Conservation (phyloP, 1,140 invertebrate genomes). For the Dinoponera quadriceps region DNA sequence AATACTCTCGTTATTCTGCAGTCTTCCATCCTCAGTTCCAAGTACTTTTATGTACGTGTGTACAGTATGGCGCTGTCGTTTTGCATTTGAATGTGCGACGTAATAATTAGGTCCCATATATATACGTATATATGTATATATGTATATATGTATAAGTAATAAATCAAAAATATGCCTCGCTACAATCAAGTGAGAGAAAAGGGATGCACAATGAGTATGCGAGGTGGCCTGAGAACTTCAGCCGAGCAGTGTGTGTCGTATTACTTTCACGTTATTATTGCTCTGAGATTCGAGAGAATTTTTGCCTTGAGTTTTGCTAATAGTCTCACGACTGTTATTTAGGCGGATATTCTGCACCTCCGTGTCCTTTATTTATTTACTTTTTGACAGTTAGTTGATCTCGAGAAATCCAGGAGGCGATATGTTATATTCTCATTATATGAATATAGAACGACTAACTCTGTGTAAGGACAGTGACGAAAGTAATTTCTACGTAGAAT, state of each 20-base stretch:
- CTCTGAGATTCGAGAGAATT: slow-evolving; percentile 7
- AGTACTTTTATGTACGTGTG: slow-evolving; percentile 50
- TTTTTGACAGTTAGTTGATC: too few species aligned
- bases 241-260: slow-evolving; percentile 73
- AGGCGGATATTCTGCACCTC: neutral
- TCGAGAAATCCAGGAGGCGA: slow-evolving; percentile 10
- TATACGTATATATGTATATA: slow-evolving; percentile 24
- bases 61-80: slow-evolving; percentile 30
- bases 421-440: neutral
- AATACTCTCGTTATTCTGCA: slow-evolving; percentile 84
- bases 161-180: slow-evolving; percentile 82
- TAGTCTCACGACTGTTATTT: neutral
- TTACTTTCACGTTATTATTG: slow-evolving; percentile 11
- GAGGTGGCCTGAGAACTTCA: slow-evolving; percentile 78
- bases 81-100: slow-evolving; percentile 67
- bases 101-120: slow-evolving; percentile 69
- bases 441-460: neutral
- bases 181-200: slow-evolving; percentile 79
- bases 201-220: slow-evolving; percentile 86
- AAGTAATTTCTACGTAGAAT: slow-evolving; percentile 62
- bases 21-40: slow-evolving; percentile 72
- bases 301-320: neutral
- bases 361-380: neutral
- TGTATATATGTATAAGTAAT: slow-evolving; percentile 64
- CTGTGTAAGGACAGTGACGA: slow-evolving; percentile 63